Base-by-base conservation (phyloP, 2,113 vertebrate genomes). In the Phalacrocorax brasilianus region DNA sequence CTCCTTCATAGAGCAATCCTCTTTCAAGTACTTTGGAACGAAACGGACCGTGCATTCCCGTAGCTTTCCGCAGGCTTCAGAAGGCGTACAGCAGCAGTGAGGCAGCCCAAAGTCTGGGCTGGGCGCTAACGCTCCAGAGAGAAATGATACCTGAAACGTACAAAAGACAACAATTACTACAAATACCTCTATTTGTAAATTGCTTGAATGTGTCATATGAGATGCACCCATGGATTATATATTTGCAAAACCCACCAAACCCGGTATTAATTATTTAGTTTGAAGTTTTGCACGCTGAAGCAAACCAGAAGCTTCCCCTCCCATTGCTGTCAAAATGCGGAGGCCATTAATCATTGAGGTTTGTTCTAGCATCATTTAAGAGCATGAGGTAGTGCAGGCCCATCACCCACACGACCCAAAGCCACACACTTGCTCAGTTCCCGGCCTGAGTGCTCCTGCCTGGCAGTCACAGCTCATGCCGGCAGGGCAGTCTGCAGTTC, bases 11-110 rank as follows among this genome's bases (percentile, higher is more conserved):
- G 79, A 79, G 45, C 33, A 70, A 3, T 95, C 88, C 85, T 80
- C 95, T 2, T 35, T 40, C 75, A 94, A 14, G 67, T 96, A 95
- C 28, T 80, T 94, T 75, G 95, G 92, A 24, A 93, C 17, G 15
- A 38, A 78, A 53, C 1, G 5, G 22, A 83, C 66, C 5, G 7
- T 2, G 9, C 17, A 63, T 5, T 96, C 79, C 63, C 17, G 4
- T 44, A 47, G 55, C 21, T 74, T 27, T 84, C 76, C 21, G 94
- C 88, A 50, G 79, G n/a, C 85, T 55, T 88, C 85, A 94, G 13
- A 22, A 97, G 88, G 53, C 78, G 59, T 24, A 14, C 9, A 0
- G 91, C 42, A 9, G 88, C 92, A 14, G 14, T 2, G 27, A 93
- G 50, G 24, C 94, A 93, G 18, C 93, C 94, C 75, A 80, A 23